Conservation (phyloP, 2,888 invertebrate genomes). For the Resseliella maxima region DNA sequence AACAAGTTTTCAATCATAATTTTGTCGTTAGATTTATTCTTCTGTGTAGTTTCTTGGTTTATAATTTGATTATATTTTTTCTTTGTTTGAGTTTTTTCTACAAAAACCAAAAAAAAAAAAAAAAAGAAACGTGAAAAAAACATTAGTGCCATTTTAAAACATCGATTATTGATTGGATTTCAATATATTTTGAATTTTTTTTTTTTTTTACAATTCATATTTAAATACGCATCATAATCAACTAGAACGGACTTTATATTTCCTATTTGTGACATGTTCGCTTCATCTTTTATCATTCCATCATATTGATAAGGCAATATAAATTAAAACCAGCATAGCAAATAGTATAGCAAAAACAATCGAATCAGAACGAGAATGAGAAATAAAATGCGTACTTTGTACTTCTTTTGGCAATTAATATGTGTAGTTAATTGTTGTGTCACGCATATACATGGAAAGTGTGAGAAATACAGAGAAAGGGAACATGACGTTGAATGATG, state of each 20-base stretch:
- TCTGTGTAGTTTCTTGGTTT: neutral
- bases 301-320: no score
- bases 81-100: neutral
- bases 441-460: neutral
- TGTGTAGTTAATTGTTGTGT: neutral
- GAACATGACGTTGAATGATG: neutral
- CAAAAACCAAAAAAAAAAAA: neutral
- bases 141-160: no score
- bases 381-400: neutral
- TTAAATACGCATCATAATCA: neutral
- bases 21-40: neutral
- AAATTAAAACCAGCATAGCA: no score
- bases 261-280: no score
- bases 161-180: neutral
- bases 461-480: neutral
- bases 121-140: neutral
- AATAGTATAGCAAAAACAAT: no score
- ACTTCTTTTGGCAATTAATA: neutral
- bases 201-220: neutral
- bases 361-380: no score
- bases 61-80: neutral
- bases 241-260: neutral
- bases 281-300: no score
- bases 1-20: neutral
- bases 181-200: neutral